These are phyloP conservation scores for Ageneiosus marmoratus DNA, from an alignment of 2,113 vertebrate genomes.

Conservation along the genomic window DNA sequence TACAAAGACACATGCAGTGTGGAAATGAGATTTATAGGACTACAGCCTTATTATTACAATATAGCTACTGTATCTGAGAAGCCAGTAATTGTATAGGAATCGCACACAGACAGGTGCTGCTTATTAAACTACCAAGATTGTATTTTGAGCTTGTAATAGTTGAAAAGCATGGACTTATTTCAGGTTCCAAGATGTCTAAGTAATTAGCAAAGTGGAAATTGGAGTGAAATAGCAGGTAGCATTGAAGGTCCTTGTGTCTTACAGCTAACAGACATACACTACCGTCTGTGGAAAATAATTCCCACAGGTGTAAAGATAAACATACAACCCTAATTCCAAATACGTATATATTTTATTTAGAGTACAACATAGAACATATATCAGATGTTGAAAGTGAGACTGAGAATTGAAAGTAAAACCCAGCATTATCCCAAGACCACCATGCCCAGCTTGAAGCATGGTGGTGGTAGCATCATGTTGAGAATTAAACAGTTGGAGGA, in stretches of 20 bases:
- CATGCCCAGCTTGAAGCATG: no score
- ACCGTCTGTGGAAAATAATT: conserved; percentile 34
- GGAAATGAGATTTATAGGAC: conserved; percentile 26
- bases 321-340: no score
- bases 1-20: neutral
- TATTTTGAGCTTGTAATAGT: neutral
- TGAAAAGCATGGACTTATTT: neutral
- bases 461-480: no score
- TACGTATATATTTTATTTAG: no score
- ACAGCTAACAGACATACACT: conserved; percentile 29
- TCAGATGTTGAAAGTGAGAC: no score
- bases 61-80: conserved; percentile 13
- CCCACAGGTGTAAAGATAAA: conserved; percentile 32
- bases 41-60: neutral
- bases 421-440: no score
- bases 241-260: neutral
- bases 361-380: no score
- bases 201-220: conserved; percentile 45
- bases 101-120: neutral
- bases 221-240: conserved; percentile 32
- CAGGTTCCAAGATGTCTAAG: conserved; percentile 14
- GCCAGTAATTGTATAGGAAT: conserved; percentile 10
- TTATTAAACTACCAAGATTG: neutral
- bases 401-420: no score
- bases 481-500: no score